Evolutionary conservation across 2,888 invertebrate species (phyloP), one percentile per base, ranked within the genome.

Genomic region (Drosophila borealis): DNA sequence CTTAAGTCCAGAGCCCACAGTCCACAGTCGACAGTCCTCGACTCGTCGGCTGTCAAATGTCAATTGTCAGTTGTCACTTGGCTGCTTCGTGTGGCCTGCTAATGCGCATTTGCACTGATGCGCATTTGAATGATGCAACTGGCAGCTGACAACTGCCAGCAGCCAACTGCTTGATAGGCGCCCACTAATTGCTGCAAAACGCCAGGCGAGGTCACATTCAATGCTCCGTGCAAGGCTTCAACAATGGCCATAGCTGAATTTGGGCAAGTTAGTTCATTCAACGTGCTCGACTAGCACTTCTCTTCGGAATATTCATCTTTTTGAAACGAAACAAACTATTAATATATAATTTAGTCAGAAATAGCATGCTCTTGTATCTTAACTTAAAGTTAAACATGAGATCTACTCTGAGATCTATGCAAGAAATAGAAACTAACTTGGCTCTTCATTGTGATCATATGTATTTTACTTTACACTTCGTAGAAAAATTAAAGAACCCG

Each of bases 31-130:
- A n/a, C 21, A 51, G 11, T 17, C 33, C 25, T 49, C 44, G 25
- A 29, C 39, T 57, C 49, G 65, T 77, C 78, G 74, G 63, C 57
- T 74, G 74, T 67, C 80, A 80, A 66, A 51, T 63, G 78, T 74
- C 78, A 72, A 53, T 66, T 70, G 81, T 66, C 80, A 76, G 81
- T 83, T 84, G 78, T 78, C 78, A 84, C 68, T 74, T 72, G 70
- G 71, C 63, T 70, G 84, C 72, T 84, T 65, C 44, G 54, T 74
- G 74, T 62, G 74, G 65, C 57, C 74, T 74, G 70, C 74, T 74
- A 74, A 74, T 84, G 78, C 84, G 68, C 70, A 78, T 70, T 64
- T 80, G 70, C 73, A 70, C 56, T 69, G 80, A 62, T 68, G 77
- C 80, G 65, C 74, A 80, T 78, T 78, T 80, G 74, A 83, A 74